Conservation (phyloP, 2,888 invertebrate genomes). For the Stenchaetothrips biformis region DNA sequence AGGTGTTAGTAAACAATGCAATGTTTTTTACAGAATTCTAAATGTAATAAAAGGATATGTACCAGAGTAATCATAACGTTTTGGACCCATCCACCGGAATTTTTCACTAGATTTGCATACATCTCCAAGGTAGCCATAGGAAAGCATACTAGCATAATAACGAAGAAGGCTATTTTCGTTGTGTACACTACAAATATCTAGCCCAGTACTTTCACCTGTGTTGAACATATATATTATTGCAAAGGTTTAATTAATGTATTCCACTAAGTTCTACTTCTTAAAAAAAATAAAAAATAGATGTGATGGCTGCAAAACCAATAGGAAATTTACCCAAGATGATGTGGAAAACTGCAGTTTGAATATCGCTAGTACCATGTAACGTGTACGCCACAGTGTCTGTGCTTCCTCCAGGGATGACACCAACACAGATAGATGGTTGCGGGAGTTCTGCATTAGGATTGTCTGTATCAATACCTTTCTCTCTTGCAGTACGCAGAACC, state of each 20-base stretch:
- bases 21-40: constrained; percentile 13
- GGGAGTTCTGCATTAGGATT: constrained; percentile 51
- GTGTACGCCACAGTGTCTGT: constrained; percentile 76
- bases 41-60: constrained; percentile 34
- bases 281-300: constrained; percentile 5
- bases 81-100: constrained; percentile 81
- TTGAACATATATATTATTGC: constrained; percentile 28
- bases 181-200: constrained; percentile 73
- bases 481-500: constrained; percentile 54
- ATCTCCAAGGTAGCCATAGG: constrained; percentile 83
- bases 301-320: constrained; percentile 18
- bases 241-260: not conserved
- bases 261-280: not conserved
- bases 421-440: constrained; percentile 53
- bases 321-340: constrained; percentile 61
- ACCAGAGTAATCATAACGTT: constrained; percentile 75
- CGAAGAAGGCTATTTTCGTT: constrained; percentile 55
- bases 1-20: not conserved
- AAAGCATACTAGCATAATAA: constrained; percentile 70
- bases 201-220: constrained; percentile 59
- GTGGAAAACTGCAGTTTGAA: constrained; percentile 73
- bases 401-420: constrained; percentile 70
- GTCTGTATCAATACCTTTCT: constrained; percentile 52
- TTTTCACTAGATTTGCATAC: constrained; percentile 72
- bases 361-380: constrained; percentile 73